phyloP scores from a whole-genome alignment of 2,888 invertebrate genomes.

The Trilocha varians region DNA sequence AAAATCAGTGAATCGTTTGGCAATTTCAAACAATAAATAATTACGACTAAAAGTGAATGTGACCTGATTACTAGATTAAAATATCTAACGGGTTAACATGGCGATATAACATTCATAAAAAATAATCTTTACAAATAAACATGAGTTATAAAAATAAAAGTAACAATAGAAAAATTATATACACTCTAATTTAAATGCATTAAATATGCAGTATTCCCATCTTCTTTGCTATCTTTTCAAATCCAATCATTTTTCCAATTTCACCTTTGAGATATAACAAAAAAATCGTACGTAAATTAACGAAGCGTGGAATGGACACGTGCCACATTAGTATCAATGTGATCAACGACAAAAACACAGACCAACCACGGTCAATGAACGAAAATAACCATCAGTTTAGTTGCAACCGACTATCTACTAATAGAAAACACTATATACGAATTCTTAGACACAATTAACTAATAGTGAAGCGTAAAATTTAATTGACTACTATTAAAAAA shows the following conservation, averaged over 20 bases:
- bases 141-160: no score
- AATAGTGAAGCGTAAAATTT: no score
- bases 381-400: constrained; percentile 38
- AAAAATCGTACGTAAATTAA: constrained; percentile 11
- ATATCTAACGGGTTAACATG: background rate
- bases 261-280: background rate
- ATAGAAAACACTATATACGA: no score
- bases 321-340: constrained; percentile 23
- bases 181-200: no score
- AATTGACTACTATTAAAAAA: no score
- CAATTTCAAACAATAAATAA: background rate
- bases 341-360: constrained; percentile 39
- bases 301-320: constrained; percentile 23
- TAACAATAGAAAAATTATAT: no score
- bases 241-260: background rate
- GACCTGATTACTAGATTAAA: background rate
- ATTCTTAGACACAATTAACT: no score
- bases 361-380: constrained; percentile 49
- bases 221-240: no score
- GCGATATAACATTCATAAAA: background rate
- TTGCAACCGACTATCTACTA: constrained; percentile 16
- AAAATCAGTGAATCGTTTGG: background rate
- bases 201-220: no score
- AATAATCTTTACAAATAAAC: no score
- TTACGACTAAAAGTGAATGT: background rate